Evolutionary conservation across 2,113 vertebrate species (phyloP).

Genomic region (Opisthocomus hoazin): DNA sequence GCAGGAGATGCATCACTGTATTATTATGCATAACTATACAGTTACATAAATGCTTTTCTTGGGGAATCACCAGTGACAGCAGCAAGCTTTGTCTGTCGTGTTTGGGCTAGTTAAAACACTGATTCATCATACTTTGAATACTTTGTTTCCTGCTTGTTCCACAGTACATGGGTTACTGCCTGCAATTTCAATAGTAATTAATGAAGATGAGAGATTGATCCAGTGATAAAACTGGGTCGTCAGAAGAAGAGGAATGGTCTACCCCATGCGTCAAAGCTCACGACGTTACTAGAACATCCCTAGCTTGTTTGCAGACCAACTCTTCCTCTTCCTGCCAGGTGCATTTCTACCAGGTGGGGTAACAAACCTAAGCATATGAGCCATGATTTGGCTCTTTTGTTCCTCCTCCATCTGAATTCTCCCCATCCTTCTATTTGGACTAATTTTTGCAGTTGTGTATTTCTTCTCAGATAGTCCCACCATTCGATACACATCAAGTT

Average conservation of each 20-base stretch:
- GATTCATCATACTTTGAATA: conserved; percentile 46
- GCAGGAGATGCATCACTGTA: background rate
- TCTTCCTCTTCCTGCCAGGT: background rate
- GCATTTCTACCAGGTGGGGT: background rate
- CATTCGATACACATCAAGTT: background rate
- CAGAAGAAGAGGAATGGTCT: background rate
- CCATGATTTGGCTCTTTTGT: background rate
- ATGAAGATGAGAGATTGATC: conserved; percentile 20
- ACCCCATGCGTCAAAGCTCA: background rate
- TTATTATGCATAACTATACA: conserved; percentile 19
- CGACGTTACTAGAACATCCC: background rate
- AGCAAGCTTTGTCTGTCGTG: background rate
- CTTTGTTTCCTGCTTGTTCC: conserved; percentile 36
- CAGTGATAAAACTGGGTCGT: background rate
- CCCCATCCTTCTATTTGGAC: background rate
- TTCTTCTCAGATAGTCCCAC: background rate
- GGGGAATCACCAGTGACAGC: conserved; percentile 36
- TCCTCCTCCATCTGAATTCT: background rate
- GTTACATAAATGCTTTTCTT: conserved; percentile 47
- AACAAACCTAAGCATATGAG: background rate
- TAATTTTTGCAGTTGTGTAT: background rate
- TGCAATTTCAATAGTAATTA: conserved; percentile 12
- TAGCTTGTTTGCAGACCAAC: background rate
- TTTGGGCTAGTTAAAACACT: conserved; percentile 32
- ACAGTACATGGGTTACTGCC: background rate